A percentile compares a stretch with the other conserved stretches of the same genome.
phyloP scores from a whole-genome alignment of 2,888 invertebrate species.

The Acholoe squamosa region DNA sequence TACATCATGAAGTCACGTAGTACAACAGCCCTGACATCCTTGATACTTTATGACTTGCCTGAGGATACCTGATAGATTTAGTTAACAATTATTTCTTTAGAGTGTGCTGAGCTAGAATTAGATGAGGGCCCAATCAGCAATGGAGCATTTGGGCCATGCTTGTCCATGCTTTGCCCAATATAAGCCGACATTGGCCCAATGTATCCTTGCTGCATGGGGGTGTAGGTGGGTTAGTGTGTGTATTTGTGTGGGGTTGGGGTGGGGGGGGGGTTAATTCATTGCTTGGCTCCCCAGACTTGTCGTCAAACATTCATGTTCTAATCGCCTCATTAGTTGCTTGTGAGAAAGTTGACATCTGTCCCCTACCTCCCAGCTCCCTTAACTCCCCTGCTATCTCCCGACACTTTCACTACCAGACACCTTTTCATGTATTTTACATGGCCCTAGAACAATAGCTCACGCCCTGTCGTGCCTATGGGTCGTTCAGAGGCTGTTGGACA shows the following conservation, averaged over 20 bases:
- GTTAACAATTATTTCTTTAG: too few species aligned
- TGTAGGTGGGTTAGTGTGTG: background rate
- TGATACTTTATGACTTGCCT: too few species aligned
- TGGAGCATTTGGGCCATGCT: background rate
- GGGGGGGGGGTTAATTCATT: background rate
- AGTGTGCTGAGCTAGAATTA: too few species aligned
- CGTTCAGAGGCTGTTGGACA: background rate
- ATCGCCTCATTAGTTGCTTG: slow-evolving; percentile 34
- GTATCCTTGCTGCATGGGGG: too few species aligned
- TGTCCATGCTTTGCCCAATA: too few species aligned
- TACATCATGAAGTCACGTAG: too few species aligned
- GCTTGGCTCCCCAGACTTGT: background rate
- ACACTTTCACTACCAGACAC: background rate
- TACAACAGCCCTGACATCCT: too few species aligned
- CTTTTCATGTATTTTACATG: slow-evolving; percentile 37
- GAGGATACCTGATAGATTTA: too few species aligned
- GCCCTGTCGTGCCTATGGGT: slow-evolving; percentile 1
- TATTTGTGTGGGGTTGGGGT: background rate
- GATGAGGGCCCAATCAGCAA: too few species aligned
- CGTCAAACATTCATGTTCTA: slow-evolving; percentile 52
- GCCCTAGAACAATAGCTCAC: slow-evolving; percentile 23
- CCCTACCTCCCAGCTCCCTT: background rate
- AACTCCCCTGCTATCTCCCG: background rate
- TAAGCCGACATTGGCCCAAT: too few species aligned
- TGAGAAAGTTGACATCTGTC: slow-evolving; percentile 34